Percentiles rank a stretch among this genome's conserved stretches.
Conservation (phyloP, 2,797 vertebrate genomes). For the Brotula barbata region DNA sequence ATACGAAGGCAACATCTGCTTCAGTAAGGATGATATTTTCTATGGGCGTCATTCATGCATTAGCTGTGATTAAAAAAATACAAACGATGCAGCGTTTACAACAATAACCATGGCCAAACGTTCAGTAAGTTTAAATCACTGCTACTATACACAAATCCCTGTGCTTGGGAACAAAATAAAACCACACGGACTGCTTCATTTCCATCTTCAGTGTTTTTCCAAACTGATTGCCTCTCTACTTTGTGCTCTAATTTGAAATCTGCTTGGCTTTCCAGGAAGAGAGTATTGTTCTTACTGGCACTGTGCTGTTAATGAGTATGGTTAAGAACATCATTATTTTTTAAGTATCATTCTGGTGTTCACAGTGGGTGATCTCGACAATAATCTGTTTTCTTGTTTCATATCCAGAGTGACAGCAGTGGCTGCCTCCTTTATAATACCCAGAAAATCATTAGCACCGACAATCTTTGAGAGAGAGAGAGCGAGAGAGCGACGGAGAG, state of each 20-base stretch:
- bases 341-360: constrained; percentile 85
- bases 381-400: constrained; percentile 85
- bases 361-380: constrained; percentile 83
- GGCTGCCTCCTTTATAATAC: constrained; percentile 82
- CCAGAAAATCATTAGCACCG: constrained; percentile 79
- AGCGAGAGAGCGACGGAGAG: constrained; percentile 1
- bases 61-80: constrained; percentile 34
- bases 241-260: constrained; percentile 83
- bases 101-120: constrained; percentile 53
- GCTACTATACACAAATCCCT: constrained; percentile 41
- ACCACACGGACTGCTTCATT: constrained; percentile 65
- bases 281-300: constrained; percentile 79
- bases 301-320: constrained; percentile 82
- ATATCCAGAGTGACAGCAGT: constrained; percentile 83
- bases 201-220: constrained; percentile 66
- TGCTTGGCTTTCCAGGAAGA: constrained; percentile 79
- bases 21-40: constrained; percentile 25
- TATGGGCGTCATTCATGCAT: constrained; percentile 40
- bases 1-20: constrained; percentile 32
- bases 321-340: constrained; percentile 87
- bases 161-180: constrained; percentile 56
- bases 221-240: constrained; percentile 77
- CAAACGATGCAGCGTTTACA: constrained; percentile 42
- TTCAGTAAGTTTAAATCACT: constrained; percentile 57
- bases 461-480: constrained; percentile 67